These are phyloP conservation scores for Mionectes macconnelli DNA, from an alignment of 2,113 vertebrate species.

Conservation along the genomic window DNA sequence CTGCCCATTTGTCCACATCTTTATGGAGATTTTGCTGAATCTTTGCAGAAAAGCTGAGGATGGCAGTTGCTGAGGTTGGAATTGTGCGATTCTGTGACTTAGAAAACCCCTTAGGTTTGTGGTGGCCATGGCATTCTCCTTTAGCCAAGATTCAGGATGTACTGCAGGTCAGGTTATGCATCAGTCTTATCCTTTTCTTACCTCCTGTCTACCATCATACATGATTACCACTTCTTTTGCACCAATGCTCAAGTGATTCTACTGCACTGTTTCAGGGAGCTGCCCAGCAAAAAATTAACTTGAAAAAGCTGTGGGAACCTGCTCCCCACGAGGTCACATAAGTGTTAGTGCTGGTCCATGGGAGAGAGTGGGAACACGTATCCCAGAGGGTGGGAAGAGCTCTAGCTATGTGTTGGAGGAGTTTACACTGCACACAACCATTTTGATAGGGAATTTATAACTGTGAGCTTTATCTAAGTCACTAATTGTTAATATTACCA, in stretches of 20 bases:
- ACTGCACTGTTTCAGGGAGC: neutral
- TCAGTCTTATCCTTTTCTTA: neutral
- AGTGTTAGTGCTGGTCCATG: neutral
- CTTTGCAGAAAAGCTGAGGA: neutral
- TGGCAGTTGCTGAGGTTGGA: rapidly evolving
- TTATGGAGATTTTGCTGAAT: neutral
- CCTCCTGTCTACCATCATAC: neutral
- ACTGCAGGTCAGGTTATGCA: neutral
- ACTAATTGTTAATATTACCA: neutral
- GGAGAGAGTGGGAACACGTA: rapidly evolving
- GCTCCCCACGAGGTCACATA: neutral
- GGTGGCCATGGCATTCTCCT: neutral
- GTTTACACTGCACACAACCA: neutral
- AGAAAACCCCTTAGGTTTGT: neutral
- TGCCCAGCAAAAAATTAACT: neutral
- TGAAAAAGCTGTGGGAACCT: neutral
- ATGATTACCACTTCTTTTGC: neutral
- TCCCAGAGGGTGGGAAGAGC: neutral
- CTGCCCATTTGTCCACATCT: neutral
- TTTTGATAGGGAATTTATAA: neutral
- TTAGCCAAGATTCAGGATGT: neutral
- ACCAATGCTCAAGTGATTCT: neutral
- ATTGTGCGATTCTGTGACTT: neutral
- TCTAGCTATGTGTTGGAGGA: neutral
- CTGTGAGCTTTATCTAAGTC: neutral